A percentile compares a stretch with the other conserved stretches of the same genome.
Evolutionary conservation across 2,888 invertebrate genomes (phyloP).

Genomic region (Cynaeus angustus): DNA sequence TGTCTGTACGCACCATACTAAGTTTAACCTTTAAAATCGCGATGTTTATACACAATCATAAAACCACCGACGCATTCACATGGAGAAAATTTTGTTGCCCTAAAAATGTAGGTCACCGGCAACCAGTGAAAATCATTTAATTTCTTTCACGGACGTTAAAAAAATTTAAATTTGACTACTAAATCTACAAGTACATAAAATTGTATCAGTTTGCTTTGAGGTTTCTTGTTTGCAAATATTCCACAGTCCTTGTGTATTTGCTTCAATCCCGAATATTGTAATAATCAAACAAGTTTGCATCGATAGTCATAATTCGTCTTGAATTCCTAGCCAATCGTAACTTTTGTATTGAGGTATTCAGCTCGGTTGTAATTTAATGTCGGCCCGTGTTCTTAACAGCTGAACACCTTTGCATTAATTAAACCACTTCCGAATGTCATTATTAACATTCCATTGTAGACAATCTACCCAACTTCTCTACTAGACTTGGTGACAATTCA

Average conservation of each 20-base stretch:
- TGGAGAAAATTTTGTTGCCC: no score
- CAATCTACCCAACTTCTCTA: constrained; percentile 45
- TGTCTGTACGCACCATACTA: not conserved
- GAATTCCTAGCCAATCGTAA: constrained; percentile 47
- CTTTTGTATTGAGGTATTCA: constrained; percentile 50
- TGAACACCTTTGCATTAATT: constrained; percentile 50
- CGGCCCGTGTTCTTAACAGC: constrained; percentile 48
- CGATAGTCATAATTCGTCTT: constrained; percentile 44
- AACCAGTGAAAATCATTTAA: no score
- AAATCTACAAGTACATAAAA: no score
- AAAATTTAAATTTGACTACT: no score
- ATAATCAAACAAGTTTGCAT: constrained; percentile 42
- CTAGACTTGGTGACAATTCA: constrained; percentile 44
- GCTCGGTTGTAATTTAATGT: constrained; percentile 48
- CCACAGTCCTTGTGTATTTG: not conserved
- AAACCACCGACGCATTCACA: no score
- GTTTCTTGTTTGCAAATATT: not conserved
- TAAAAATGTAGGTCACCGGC: no score
- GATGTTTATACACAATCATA: not conserved
- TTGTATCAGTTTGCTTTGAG: no score
- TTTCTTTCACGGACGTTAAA: no score
- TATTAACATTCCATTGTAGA: constrained; percentile 50
- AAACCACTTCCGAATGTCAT: constrained; percentile 51
- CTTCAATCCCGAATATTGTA: constrained; percentile 11
- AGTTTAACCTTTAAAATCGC: not conserved